These are phyloP conservation scores for Poecilobothrus nobilitatus DNA, from an alignment of 2,888 invertebrate genomes.

Conservation along the genomic window DNA sequence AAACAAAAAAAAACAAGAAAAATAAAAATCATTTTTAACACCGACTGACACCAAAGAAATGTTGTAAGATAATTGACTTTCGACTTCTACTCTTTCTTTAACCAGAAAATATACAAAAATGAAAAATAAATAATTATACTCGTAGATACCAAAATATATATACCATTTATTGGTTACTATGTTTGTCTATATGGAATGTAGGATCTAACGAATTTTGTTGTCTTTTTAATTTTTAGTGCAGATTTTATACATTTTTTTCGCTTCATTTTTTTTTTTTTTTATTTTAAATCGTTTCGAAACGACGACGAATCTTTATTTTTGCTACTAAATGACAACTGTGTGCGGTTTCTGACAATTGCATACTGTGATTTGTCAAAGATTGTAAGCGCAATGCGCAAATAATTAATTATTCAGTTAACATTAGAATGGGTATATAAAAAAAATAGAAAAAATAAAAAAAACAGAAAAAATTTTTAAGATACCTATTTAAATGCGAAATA, in stretches of 20 bases:
- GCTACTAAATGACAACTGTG: neutral
- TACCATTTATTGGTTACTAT: neutral
- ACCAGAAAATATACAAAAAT: too few relatives aligned
- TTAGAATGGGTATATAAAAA: neutral
- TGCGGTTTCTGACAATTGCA: neutral
- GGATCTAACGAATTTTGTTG: neutral
- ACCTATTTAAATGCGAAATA: too few relatives aligned
- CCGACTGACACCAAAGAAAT: constrained; percentile 5
- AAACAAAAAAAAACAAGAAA: neutral
- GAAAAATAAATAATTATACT: too few relatives aligned
- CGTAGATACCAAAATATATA: too few relatives aligned
- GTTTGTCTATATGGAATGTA: neutral
- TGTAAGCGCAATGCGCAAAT: neutral
- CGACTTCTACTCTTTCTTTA: neutral
- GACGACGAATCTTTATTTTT: neutral
- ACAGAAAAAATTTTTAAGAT: too few relatives aligned
- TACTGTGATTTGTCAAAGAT: constrained; percentile 1
- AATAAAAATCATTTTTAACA: neutral
- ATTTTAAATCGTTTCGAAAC: too few relatives aligned
- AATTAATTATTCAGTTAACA: neutral
- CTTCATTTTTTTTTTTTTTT: neutral
- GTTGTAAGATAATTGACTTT: constrained; percentile 6
- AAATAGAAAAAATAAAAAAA: neutral
- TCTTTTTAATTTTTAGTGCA: neutral
- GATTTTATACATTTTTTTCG: neutral